phyloP scores from a whole-genome alignment of 2,888 invertebrate species.

The Hyposoter didymator region DNA sequence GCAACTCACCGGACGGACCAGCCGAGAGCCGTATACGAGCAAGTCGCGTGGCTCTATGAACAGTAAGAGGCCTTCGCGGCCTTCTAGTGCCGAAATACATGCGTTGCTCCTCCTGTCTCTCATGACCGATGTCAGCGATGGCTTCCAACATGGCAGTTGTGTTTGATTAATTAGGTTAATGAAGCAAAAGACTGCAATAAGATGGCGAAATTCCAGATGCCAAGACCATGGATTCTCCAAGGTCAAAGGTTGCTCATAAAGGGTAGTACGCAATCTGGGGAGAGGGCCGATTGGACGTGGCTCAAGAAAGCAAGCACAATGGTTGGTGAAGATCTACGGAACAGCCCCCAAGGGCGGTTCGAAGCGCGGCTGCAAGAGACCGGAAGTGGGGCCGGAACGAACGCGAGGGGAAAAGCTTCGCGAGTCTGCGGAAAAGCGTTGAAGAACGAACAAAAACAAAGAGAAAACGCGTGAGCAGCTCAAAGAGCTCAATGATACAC shows the following conservation, averaged over 20 bases:
- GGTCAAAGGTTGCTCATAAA: not conserved
- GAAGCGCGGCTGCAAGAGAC: constrained; percentile 23
- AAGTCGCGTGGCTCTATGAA: constrained; percentile 81
- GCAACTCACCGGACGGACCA: constrained; percentile 79
- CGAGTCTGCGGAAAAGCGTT: not conserved
- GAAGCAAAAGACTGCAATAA: not conserved
- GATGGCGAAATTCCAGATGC: too few species aligned
- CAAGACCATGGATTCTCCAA: not conserved
- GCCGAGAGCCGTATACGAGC: constrained; percentile 79
- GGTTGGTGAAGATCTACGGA: not conserved
- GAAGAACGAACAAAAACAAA: constrained; percentile 27
- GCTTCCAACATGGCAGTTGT: constrained; percentile 67
- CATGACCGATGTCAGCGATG: constrained; percentile 12
- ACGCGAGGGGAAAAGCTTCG: not conserved
- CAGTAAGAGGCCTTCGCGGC: constrained; percentile 80
- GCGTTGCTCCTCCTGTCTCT: constrained; percentile 45
- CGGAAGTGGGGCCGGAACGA: constrained; percentile 34
- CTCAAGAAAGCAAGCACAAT: not conserved
- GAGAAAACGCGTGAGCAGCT: constrained; percentile 15
- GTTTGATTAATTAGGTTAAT: not conserved
- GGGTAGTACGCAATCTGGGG: not conserved
- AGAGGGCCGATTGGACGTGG: not conserved
- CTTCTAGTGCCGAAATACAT: constrained; percentile 78
- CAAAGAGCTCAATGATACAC: constrained; percentile 50
- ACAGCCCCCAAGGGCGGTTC: constrained; percentile 31